Evolutionary conservation across 2,888 invertebrate genomes (phyloP), one percentile per base, ranked within the genome.

Genomic region (Galeopsomyia nigrocyanea): DNA sequence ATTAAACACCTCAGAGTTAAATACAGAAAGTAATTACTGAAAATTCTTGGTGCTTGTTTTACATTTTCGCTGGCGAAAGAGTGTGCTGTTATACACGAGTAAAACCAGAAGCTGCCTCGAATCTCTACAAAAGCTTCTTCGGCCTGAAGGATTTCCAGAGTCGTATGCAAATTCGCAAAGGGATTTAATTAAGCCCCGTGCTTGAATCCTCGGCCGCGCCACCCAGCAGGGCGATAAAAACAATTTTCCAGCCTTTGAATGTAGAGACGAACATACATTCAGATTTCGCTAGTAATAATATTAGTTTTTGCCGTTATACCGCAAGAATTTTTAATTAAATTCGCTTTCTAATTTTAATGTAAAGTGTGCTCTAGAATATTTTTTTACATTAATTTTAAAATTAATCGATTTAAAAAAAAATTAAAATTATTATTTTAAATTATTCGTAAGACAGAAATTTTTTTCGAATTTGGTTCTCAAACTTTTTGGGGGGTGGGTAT

Each of bases 151-250:
- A 82, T 82, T 80, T 79, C 78, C 76, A 56, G 75, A 77, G 73
- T 78, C 77, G 78, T 75, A 85, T 83, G 84, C 80, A 83, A 84
- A 85, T 85, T 83, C 81, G 78, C 79, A 79, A 82, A 84, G 82
- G 66, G 84, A 85, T 85, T 85, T 85, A 84, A 85, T 85, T 85
- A 84, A 84, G 82, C 82, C 78, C 78, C 78, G 78, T 78, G 77
- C 75, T 78, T 74, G 77, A 80, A 77, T 75, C 75, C 75, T 72
- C 65, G 73, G 73, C 76, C 68, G 73, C 73, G 73, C 73, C 39
- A 39, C 13, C 73, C 64, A 21, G 49, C 22, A 51, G 64, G 19
- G 49, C 47, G 66, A 69, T 73, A 73, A 73, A 73, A 73, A 73
- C 73, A 62, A 62, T 58, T 57, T 66, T 64, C 26, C 47, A 7